Conservation (phyloP, 64 coral and sea anemone species). For the Hydrozoanthus tunicans region DNA sequence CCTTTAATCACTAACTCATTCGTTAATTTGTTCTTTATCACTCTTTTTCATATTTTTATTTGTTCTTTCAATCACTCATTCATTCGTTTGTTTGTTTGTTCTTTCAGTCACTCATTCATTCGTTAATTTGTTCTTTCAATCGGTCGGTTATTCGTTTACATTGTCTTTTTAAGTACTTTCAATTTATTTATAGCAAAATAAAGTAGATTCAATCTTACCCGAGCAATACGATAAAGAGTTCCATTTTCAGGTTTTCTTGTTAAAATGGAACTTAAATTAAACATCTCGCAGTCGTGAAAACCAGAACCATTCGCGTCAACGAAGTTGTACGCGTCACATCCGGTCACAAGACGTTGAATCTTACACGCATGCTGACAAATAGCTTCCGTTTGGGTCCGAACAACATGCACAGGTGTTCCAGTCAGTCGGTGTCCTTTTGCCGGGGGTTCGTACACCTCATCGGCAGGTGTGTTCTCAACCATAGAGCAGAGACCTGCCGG, state of each 20-base stretch:
- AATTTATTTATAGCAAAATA: background rate
- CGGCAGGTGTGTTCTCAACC: background rate
- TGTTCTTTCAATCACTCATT: too few species aligned
- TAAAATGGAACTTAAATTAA: background rate
- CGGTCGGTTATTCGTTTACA: background rate
- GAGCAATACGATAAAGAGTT: background rate
- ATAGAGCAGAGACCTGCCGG: background rate
- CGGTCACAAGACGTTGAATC: background rate
- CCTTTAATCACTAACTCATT: too few species aligned
- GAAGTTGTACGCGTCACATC: slow-evolving; percentile 33
- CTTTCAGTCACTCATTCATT: too few species aligned
- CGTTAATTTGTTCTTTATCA: too few species aligned
- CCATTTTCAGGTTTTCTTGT: background rate
- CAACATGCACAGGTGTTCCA: background rate
- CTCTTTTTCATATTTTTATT: too few species aligned
- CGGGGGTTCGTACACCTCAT: background rate
- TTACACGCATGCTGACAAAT: background rate
- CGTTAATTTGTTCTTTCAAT: too few species aligned
- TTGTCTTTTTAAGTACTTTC: background rate
- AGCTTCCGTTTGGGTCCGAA: background rate
- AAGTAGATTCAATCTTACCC: background rate
- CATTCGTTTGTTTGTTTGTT: too few species aligned
- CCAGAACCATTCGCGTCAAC: background rate
- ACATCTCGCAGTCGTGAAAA: slow-evolving; percentile 11
- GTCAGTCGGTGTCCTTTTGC: background rate